A percentile compares a stretch with the other conserved stretches of the same genome.
Conservation (phyloP, 2,797 vertebrate species). For the Tolypeutes matacus region DNA sequence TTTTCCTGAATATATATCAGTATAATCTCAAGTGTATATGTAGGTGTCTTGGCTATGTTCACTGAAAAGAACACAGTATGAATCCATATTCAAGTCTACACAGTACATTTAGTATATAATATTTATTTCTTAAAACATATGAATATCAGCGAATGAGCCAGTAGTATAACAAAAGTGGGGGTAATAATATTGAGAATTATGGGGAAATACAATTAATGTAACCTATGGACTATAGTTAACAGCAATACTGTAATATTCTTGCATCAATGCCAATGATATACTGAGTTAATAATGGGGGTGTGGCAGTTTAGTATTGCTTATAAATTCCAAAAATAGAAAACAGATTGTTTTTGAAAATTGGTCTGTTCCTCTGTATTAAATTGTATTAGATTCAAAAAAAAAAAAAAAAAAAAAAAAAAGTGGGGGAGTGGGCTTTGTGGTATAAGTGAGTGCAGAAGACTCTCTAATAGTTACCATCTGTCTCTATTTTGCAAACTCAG, state of each 20-base stretch:
- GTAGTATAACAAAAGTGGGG: slow-evolving; percentile 23
- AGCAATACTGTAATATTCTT: no score
- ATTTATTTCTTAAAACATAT: not conserved
- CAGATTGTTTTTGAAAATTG: no score
- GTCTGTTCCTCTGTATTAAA: no score
- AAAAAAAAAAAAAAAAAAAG: no score
- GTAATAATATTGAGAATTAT: no score
- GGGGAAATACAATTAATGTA: no score
- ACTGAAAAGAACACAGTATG: not conserved
- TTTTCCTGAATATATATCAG: not conserved
- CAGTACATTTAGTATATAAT: not conserved
- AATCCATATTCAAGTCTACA: not conserved
- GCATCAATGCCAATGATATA: no score
- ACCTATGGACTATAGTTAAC: no score
- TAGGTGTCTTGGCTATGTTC: not conserved
- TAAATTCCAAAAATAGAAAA: no score
- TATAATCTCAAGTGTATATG: not conserved
- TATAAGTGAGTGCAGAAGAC: not conserved
- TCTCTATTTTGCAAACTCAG: slow-evolving; percentile 39
- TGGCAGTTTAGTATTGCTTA: no score
- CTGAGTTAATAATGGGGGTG: no score
- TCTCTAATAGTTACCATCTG: not conserved
- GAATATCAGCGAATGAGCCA: not conserved
- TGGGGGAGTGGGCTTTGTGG: not conserved
- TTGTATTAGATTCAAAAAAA: no score